Base-by-base conservation (phyloP, 2,113 vertebrate genomes). In the Seriola aureovittata region DNA sequence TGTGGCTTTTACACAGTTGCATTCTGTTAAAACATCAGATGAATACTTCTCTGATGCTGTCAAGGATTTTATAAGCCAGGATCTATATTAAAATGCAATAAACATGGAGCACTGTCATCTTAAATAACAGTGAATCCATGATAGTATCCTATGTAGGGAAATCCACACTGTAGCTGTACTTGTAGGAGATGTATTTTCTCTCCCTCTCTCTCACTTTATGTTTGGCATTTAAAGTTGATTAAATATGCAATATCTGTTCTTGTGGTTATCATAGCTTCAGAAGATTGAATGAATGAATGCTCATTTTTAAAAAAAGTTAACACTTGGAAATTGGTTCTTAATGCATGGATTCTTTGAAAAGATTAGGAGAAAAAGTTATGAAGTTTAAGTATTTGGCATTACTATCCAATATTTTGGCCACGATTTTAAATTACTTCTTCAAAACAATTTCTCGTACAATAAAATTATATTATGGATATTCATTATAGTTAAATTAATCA, bases 171-270 rank as follows among this genome's bases (percentile, higher is more conserved):
- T 46, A 48, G 0, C 0, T 64, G 34, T 36, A 7, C 4, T 54
- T 59, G 16, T 52, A 58, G n/a, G 46, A 44, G 12, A 36, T 65
- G 63, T 55, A 23, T 57, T 38, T 17, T 21, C 12, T 29, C 55
- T 14, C 55, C 1, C 9, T 4, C 12, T 4, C 12, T 42, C 62
- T 69, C 38, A 14, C 16, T 62, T 29, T 29, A 13, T 14, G 23
- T 58, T 58, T 13, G 55, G 21, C 34, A 21, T 67, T 73, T 8
- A 60, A 55, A 71, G 69, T 83, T 78, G 16, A 83, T 87, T 82
- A 74, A 67, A 62, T 77, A 67, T 80, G 46, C 52, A 69, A 17
- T 44, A 66, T 74, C 44, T 71, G 40, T 40, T 67, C 65, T 71
- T 46, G 25, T 72, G 29, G 32, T 76, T 63, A 60, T 76, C 52